Conservation (phyloP, 2,797 vertebrate genomes). For the Amblyraja radiata region DNA sequence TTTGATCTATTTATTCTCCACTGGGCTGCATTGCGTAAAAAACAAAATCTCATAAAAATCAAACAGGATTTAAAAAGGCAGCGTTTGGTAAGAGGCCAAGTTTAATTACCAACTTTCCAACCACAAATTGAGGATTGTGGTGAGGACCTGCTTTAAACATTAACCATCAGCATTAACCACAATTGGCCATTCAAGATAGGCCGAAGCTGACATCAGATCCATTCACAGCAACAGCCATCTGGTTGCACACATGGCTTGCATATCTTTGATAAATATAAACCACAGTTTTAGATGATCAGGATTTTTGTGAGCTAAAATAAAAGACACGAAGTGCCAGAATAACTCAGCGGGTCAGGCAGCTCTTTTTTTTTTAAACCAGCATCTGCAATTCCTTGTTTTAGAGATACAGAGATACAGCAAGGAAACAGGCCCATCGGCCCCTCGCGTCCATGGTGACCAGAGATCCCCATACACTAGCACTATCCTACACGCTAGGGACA, state of each 20-base stretch:
- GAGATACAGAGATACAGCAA: too few relatives aligned
- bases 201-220: background rate
- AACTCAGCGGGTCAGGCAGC: too few relatives aligned
- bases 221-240: slow-evolving; percentile 5
- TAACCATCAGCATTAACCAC: background rate
- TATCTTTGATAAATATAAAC: slow-evolving; percentile 16
- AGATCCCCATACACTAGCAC: too few relatives aligned
- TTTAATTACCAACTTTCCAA: slow-evolving; percentile 31
- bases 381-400: too few relatives aligned
- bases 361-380: too few relatives aligned
- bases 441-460: too few relatives aligned
- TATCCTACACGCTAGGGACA: too few relatives aligned
- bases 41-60: background rate
- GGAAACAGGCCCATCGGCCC: too few relatives aligned
- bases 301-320: background rate
- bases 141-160: background rate
- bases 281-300: slow-evolving; percentile 5
- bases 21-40: background rate
- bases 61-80: background rate
- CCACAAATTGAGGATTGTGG: slow-evolving; percentile 29
- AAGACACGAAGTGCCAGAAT: too few relatives aligned
- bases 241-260: background rate
- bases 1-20: background rate
- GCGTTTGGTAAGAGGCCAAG: slow-evolving; percentile 9
- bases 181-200: background rate